Evolutionary conservation across 1,140 invertebrate genomes (phyloP), one percentile per base, ranked within the genome.

Genomic region (Nephila pilipes): DNA sequence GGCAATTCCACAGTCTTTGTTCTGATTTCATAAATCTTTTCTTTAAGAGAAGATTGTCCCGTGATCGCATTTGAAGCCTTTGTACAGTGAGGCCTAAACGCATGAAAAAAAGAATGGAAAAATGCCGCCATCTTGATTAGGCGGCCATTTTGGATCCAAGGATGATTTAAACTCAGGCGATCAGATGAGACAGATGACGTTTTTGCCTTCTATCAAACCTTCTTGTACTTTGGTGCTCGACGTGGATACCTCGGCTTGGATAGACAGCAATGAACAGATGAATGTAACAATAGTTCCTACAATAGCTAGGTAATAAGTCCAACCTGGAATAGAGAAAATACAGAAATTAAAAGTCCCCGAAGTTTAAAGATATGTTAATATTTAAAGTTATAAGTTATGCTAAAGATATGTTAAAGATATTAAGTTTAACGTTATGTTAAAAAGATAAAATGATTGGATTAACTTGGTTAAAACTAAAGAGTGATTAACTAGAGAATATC

Each of bases 141-240:
- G 29, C 1, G 58, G 16, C 25, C 14, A 36, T 58, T 1, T 46
- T 25, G n/a, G 8, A 29, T 69, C 16, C 65, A 87, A 65, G 14
- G 36, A 87, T n/a, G 5, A 20, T 60, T 79, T 5, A 58, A 25
- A 36, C 1, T 18, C 55, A 90, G 60, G n/a, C 22, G 55, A 85
- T 96, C 95, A 97, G 16, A 96, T 95, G 65, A 97, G 95, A 95
- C 97, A 97, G 94, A 97, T 97, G 60, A 97, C 95, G 93, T 96
- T 97, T 93, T 96, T 97, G 60, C 97, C 97, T 94, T 97, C 96
- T 93, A 97, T 96, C 92, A 97, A 96, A 94, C 97, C 96, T 93
- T 97, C 96, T 94, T 97, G 97, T 3, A 97, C 97, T 95, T 97
- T 97, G 94, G 97, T 96, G 94, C 96, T 97, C 46, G 97, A 97